Base-by-base conservation (phyloP, 2,113 vertebrate species). In the Xerus inauris region DNA sequence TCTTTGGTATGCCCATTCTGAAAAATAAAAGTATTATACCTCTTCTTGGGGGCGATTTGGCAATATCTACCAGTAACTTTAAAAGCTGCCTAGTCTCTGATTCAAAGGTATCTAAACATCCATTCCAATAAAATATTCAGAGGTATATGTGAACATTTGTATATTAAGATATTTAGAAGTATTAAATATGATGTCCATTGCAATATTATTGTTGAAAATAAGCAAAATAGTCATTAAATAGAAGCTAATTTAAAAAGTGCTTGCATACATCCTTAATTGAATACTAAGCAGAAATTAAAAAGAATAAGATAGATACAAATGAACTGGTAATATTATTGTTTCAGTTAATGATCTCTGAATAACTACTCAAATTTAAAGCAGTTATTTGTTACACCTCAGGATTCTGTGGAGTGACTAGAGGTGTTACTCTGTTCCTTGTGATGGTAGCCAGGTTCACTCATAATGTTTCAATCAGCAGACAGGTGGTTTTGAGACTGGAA, bases 61-160 rank as follows among this genome's bases (percentile, higher is more conserved):
- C 38, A 91, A 73, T 91, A 87, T 65, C 35, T 81, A 87, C 42
- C 38, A 80, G 47, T 47, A 91, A 5, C 8, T 13, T 54, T 77
- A 85, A 64, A 94, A 77, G 83, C 2, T 49, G 8, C 32, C 24
- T 89, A 49, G 6, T 35, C 35, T 91, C 64, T 89, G 30, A 77
- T 35, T 89, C 45, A 85, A 32, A 95, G 9, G 17, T 89, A 67
- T 62, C 26, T 87, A 80, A 81, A 72, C 57, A 82, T 71, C 57
- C 88, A 90, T 6, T 79, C 49, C 75, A 45, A 93, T 13, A n/a
- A 94, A 49, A 65, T 87, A 91, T 51, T 94, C 57, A 88, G 45
- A 84, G 28, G 8, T 84, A 76, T 42, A 81, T n/a, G 57, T 71
- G 47, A 95, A 81, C 35, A 84, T 72, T 65, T 88, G 5, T 73